A percentile compares a stretch with the other conserved stretches of the same genome.
phyloP scores from a whole-genome alignment of 1,140 invertebrate genomes.

The Tribolium madens region DNA sequence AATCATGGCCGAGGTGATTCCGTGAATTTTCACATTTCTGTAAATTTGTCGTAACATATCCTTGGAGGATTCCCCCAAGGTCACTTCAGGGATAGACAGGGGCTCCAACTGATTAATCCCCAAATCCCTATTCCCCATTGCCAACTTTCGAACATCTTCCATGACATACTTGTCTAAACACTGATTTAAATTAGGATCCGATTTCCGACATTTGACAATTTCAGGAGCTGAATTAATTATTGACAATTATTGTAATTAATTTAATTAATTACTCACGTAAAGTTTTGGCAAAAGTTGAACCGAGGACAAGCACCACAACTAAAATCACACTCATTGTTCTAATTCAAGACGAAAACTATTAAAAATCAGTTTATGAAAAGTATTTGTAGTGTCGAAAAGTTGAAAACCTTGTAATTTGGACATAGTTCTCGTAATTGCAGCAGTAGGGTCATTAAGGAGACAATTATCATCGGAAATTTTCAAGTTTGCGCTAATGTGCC shows the following conservation, averaged over 20 bases:
- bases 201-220: background rate
- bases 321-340: background rate
- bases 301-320: background rate
- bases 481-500: background rate
- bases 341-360: background rate
- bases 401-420: background rate
- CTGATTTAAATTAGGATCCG: background rate
- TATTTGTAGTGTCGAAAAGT: background rate
- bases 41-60: background rate
- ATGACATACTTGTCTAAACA: background rate
- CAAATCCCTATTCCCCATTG: background rate
- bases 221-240: background rate
- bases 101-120: slow-evolving; percentile 10
- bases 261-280: background rate
- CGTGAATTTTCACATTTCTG: background rate
- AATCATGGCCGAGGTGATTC: background rate
- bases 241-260: background rate
- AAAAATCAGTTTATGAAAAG: background rate
- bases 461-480: background rate
- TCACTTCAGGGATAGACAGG: background rate
- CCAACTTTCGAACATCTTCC: background rate
- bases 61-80: background rate
- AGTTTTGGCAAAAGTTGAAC: background rate
- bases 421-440: background rate
- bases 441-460: background rate